These are phyloP conservation scores for Holcopasites calliopsidis DNA, from an alignment of 1,140 invertebrate species.

Conservation along the genomic window DNA sequence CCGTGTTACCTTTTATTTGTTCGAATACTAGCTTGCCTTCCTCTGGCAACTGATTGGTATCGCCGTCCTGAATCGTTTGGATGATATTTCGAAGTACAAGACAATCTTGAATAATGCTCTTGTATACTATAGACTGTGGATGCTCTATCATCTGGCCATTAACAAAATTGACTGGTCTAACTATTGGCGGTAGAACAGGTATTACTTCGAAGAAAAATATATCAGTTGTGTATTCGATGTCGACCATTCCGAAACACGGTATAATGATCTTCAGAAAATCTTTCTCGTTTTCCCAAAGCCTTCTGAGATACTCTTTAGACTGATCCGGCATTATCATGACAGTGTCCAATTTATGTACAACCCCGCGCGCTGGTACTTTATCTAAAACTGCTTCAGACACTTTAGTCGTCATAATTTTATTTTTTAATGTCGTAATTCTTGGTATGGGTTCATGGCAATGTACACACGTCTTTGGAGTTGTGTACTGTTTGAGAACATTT, in stretches of 20 bases:
- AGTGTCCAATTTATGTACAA: slow-evolving; percentile 52
- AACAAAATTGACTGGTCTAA: slow-evolving; percentile 89
- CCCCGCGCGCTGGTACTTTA: background rate
- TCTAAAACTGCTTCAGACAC: background rate
- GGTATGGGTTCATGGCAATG: slow-evolving; percentile 82
- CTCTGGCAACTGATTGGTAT: slow-evolving; percentile 74
- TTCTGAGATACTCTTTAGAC: slow-evolving; percentile 85
- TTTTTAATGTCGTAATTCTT: slow-evolving; percentile 81
- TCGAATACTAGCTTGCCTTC: slow-evolving; percentile 80
- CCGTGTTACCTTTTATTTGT: slow-evolving; percentile 81
- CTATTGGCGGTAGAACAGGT: slow-evolving; percentile 91
- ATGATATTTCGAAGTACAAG: slow-evolving; percentile 84
- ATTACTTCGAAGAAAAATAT: slow-evolving; percentile 93
- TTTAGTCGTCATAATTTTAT: slow-evolving; percentile 69
- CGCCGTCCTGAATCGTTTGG: slow-evolving; percentile 81
- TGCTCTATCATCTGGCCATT: slow-evolving; percentile 88
- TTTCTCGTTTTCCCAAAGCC: slow-evolving; percentile 89
- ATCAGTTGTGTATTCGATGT: slow-evolving; percentile 87
- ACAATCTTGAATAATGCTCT: slow-evolving; percentile 84
- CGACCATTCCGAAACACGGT: slow-evolving; percentile 84
- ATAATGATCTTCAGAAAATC: slow-evolving; percentile 86
- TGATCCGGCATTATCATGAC: slow-evolving; percentile 82
- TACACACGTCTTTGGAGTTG: slow-evolving; percentile 81
- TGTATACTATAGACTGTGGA: slow-evolving; percentile 89
- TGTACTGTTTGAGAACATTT: slow-evolving; percentile 80